Conservation (phyloP, 2,113 vertebrate genomes). For the Genyomyrus donnyi region DNA sequence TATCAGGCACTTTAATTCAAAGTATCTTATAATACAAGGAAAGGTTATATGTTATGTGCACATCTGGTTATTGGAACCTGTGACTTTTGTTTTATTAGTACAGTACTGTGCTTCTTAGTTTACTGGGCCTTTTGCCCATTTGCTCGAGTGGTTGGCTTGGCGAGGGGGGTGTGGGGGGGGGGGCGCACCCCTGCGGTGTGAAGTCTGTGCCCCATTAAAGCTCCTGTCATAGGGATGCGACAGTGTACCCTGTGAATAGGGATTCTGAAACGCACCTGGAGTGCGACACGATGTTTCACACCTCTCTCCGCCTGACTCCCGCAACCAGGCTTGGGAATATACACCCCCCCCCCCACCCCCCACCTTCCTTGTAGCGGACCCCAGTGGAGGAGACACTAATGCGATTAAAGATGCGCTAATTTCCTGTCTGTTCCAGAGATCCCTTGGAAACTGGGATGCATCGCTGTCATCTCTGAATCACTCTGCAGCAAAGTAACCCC, state of each 20-base stretch:
- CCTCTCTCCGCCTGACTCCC: background rate
- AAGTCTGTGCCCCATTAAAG: background rate
- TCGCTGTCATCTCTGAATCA: background rate
- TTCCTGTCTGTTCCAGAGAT: background rate
- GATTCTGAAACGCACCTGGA: background rate
- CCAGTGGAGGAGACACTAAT: background rate
- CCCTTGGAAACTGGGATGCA: background rate
- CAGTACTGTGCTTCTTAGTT: background rate
- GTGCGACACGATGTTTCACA: background rate
- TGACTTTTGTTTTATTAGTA: background rate
- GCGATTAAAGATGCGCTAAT: background rate
- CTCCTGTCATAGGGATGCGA: background rate
- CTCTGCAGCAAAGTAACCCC: too few relatives aligned
- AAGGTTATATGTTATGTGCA: background rate
- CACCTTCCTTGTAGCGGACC: background rate
- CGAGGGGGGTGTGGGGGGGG: too few relatives aligned
- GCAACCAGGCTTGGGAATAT: background rate
- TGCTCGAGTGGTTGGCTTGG: background rate
- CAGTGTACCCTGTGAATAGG: background rate
- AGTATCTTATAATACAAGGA: background rate
- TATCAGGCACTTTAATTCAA: background rate
- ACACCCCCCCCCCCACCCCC: background rate
- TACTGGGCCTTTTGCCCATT: background rate
- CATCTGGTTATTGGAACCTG: background rate
- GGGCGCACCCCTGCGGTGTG: background rate